Evolutionary conservation across 2,113 vertebrate genomes (phyloP), one percentile per base, ranked within the genome.

Genomic region (Hippocampus barbouri): DNA sequence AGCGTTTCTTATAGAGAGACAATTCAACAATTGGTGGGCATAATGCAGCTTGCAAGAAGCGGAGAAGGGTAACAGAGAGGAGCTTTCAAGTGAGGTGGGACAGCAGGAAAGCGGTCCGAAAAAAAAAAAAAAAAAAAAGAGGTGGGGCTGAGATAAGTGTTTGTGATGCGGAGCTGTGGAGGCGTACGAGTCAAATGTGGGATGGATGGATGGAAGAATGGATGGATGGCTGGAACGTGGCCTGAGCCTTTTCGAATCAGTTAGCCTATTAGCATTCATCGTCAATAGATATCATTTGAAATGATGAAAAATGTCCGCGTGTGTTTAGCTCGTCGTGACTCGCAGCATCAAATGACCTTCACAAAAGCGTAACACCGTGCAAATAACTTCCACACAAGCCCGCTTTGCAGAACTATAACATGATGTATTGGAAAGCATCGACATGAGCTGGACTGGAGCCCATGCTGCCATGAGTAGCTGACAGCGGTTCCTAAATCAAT

Each of bases 161-260:
- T 81, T 82, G 82, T 79, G 82, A 90, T 89, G 82, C 84, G 84
- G 87, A 86, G 74, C 74, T 78, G 70, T 63, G 87, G 81, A 85
- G 83, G 83, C 83, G 73, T 75, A 76, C 77, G 80, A 87, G 78
- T 86, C 89, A 89, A 85, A 89, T 73, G 79, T 82, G 82, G 83
- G 76, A 87, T 82, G 79, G 83, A 86, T 81, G 84, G 79, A 79
- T 68, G 61, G 18, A 40, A n/a, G 64, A 15, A 45, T 65, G 40
- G n/a, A 66, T 45, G 21, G 43, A 66, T 43, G 40, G 7, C 15
- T 18, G 15, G 66, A 68, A 14, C 7, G 30, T 65, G 6, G 4
- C 40, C n/a, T 25, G 5, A 23, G 62, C 3, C 38, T 41, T 23
- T 45, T 65, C 9, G 61, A 40, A 73, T 40, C n/a, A 2, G 16